Base-by-base conservation (phyloP, 2,797 vertebrate genomes). In the Tinamus major region DNA sequence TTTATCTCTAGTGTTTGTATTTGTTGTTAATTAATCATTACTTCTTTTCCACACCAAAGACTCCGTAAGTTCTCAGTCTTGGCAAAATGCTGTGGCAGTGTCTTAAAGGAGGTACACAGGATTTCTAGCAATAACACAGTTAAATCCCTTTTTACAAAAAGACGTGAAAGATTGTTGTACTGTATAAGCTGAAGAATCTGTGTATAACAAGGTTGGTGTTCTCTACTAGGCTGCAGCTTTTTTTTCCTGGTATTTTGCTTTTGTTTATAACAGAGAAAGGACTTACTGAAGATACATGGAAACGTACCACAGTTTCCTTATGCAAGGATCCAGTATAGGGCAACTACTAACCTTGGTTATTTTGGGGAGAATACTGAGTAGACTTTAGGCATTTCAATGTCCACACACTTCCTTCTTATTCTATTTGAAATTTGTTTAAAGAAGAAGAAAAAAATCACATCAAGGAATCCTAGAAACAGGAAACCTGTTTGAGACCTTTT, bases 211-310 rank as follows among this genome's bases (percentile, higher is more conserved):
- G 8, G 23, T 63, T 72, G 9, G 37, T 67, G 12, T 84, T 61
- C 27, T 84, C 8, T 48, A 1, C 24, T 2, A 0, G 46, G 9
- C 55, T 79, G 21, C 69, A 3, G 4, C 41, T n/a, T 53, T 74
- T 18, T 9, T 65, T 91, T 64, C 62, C 27, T 49, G 65, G 37
- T 72, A 29, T 80, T 90, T 80, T 20, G 64, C 59, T 96, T 92
- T 92, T 63, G 18, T 39, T 81, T 9, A 35, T 19, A 67, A 41
- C 11, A 44, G 19, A 44, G 11, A 77, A 77, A 33, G 37, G 20
- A 53, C 61, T n/a, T 20, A 35, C 18, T 62, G 42, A 12, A 14
- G 13, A 8, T 24, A 0, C 8, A 8, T 70, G 42, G 27, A 7
- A 18, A 24, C 62, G 83, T 65, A 75, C 15, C 15, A 6, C 12